Percentiles rank a stretch among this genome's conserved stretches.
These are phyloP conservation scores for Rhamnusium bicolor DNA, from an alignment of 2,888 invertebrate species.

Conservation along the genomic window DNA sequence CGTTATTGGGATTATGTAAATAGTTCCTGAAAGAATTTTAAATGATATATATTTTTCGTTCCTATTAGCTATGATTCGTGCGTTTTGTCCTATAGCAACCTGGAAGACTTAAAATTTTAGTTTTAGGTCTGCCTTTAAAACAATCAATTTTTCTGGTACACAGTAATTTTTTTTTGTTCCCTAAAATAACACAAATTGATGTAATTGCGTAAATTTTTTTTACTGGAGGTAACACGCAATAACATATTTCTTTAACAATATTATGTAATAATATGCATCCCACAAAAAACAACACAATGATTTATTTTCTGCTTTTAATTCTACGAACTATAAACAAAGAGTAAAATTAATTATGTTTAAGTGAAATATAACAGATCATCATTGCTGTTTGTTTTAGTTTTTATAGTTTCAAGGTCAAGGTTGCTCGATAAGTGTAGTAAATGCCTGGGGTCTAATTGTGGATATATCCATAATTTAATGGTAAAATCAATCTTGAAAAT, in stretches of 20 bases:
- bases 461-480: not conserved
- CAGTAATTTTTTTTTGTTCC: no score
- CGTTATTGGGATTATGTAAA: no score
- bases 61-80: no score
- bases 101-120: no score
- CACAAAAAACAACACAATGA: conserved; percentile 20
- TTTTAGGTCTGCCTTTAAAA: no score
- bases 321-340: conserved; percentile 18
- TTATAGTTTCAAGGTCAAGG: conserved; percentile 24
- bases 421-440: not conserved
- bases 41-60: no score
- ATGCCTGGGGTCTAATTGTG: not conserved
- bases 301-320: conserved; percentile 24
- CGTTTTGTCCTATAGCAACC: no score
- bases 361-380: conserved; percentile 28
- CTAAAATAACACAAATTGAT: no score
- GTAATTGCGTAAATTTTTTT: not conserved
- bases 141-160: no score
- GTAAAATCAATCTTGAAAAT: not conserved
- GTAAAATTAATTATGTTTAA: conserved; percentile 4
- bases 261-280: not conserved
- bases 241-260: no score
- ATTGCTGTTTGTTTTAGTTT: conserved; percentile 16
- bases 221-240: no score
- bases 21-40: no score